These are phyloP conservation scores for Perdita meconis DNA, from an alignment of 2,888 invertebrate species.

Conservation along the genomic window DNA sequence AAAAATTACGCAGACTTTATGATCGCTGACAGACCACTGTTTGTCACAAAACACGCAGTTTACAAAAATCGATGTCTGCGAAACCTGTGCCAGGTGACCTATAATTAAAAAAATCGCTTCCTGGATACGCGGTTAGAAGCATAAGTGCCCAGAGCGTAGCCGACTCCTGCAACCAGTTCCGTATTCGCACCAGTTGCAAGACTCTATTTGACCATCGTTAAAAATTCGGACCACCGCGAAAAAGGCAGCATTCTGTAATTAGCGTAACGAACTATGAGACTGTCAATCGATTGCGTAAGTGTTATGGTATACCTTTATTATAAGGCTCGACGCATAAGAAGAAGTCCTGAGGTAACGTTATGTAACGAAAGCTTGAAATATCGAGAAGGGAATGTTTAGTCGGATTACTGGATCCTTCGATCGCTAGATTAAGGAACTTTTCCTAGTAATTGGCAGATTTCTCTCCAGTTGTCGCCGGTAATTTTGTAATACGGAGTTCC, in stretches of 20 bases:
- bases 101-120: neutral
- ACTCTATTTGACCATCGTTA: neutral
- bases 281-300: constrained; percentile 5
- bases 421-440: neutral
- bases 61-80: neutral
- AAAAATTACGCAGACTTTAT: too few relatives aligned
- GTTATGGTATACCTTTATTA: neutral
- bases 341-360: neutral
- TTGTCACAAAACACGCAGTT: neutral
- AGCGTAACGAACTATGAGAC: neutral
- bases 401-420: constrained; percentile 1
- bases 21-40: neutral
- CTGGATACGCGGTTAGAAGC: neutral
- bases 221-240: constrained; percentile 18
- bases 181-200: neutral
- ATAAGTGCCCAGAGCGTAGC: neutral
- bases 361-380: neutral
- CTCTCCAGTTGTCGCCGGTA: neutral
- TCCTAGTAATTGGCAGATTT: neutral
- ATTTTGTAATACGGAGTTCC: neutral
- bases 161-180: neutral
- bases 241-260: neutral
- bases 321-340: neutral
- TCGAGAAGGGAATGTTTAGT: neutral
- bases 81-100: neutral